Evolutionary conservation across 1,140 invertebrate species (phyloP).

Genomic region (Papilio helenus): DNA sequence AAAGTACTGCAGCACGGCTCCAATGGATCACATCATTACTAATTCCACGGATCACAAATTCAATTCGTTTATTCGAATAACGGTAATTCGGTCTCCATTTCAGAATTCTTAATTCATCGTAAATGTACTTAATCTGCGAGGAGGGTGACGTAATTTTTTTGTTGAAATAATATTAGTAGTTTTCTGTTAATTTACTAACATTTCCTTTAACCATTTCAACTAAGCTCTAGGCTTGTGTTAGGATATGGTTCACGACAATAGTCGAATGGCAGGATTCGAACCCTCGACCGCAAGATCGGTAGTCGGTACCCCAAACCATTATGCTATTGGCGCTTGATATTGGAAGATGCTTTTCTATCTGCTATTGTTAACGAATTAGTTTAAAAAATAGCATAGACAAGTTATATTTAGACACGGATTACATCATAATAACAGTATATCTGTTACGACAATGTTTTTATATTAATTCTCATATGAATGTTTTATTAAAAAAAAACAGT

Average conservation of each 20-base stretch:
- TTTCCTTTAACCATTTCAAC: too few relatives aligned
- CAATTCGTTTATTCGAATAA: neutral
- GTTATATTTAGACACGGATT: too few relatives aligned
- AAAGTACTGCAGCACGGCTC: neutral
- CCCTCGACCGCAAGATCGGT: too few relatives aligned
- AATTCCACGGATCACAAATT: constrained; percentile 17
- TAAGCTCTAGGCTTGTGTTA: too few relatives aligned
- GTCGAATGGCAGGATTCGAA: too few relatives aligned
- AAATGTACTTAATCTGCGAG: neutral
- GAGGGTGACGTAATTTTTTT: neutral
- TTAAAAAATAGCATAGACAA: neutral
- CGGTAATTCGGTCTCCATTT: neutral
- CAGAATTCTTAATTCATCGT: constrained; percentile 1
- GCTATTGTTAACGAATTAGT: neutral
- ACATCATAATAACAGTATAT: too few relatives aligned
- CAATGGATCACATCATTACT: constrained; percentile 25
- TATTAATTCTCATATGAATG: neutral
- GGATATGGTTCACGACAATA: too few relatives aligned
- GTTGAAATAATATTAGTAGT: too few relatives aligned
- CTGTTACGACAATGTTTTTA: too few relatives aligned
- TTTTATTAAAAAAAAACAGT: neutral
- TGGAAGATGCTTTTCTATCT: neutral
- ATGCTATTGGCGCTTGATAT: too few relatives aligned
- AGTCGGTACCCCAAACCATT: too few relatives aligned
- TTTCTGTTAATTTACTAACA: too few relatives aligned